These are phyloP conservation scores for Falco naumanni DNA, from an alignment of 2,797 vertebrate genomes.

Conservation along the genomic window DNA sequence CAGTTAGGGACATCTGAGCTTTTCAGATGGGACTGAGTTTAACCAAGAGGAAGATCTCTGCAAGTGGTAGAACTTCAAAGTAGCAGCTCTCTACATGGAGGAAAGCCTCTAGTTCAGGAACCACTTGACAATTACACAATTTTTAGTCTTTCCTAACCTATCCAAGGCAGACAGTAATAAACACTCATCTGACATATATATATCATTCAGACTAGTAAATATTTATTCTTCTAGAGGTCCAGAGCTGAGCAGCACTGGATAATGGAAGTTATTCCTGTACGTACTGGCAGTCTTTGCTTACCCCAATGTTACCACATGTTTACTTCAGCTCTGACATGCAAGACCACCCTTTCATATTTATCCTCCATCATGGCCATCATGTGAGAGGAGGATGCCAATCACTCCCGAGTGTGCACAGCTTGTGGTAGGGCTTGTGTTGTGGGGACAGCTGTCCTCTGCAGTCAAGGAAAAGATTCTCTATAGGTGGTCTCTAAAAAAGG, in stretches of 20 bases:
- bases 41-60: neutral
- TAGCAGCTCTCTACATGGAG: neutral
- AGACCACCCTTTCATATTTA: conserved; percentile 3
- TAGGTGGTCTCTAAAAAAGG: neutral
- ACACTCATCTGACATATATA: neutral
- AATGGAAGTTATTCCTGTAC: conserved; percentile 1
- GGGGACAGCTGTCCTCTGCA: neutral
- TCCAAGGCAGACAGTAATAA: neutral
- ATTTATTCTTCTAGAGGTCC: conserved; percentile 2
- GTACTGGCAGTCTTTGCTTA: neutral
- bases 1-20: neutral
- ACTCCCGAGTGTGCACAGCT: neutral
- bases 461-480: neutral
- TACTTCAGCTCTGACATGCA: conserved; percentile 9
- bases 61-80: neutral
- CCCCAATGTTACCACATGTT: neutral
- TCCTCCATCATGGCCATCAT: neutral
- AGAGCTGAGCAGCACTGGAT: neutral
- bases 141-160: neutral
- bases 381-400: neutral
- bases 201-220: conserved; percentile 5
- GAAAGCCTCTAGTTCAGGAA: neutral
- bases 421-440: neutral
- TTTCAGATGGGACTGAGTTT: neutral
- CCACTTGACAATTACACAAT: neutral